phyloP scores from a whole-genome alignment of 2,888 invertebrate genomes.

The Temnothorax unifasciatus region DNA sequence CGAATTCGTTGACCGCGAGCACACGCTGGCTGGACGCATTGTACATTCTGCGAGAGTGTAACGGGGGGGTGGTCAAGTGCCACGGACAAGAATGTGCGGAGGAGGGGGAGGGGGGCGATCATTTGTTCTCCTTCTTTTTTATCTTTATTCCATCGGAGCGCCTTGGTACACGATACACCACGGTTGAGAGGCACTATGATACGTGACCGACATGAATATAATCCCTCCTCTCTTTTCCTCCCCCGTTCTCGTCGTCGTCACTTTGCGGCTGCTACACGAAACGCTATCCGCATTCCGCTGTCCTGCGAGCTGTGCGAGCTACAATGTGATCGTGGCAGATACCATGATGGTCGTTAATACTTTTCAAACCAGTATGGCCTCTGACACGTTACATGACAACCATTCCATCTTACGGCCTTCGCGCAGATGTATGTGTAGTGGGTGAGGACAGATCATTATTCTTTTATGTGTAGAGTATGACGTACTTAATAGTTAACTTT shows the following conservation, averaged over 20 bases:
- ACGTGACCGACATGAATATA: slow-evolving; percentile 79
- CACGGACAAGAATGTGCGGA: slow-evolving; percentile 36
- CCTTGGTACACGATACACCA: slow-evolving; percentile 72
- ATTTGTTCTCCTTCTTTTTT: slow-evolving; percentile 42
- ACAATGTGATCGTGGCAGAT: slow-evolving; percentile 54
- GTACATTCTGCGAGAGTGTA: slow-evolving; percentile 33
- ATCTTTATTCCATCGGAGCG: slow-evolving; percentile 53
- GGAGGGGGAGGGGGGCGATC: neutral
- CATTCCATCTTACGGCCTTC: slow-evolving; percentile 13
- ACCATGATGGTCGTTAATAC: slow-evolving; percentile 52
- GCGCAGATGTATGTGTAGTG: slow-evolving; percentile 4
- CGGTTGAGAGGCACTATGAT: slow-evolving; percentile 72
- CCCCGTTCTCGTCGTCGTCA: slow-evolving; percentile 20
- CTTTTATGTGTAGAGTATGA: slow-evolving; percentile 17
- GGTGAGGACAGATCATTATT: slow-evolving; percentile 37
- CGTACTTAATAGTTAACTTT: slow-evolving; percentile 24
- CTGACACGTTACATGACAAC: slow-evolving; percentile 48
- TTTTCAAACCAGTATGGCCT: slow-evolving; percentile 45
- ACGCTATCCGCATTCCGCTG: slow-evolving; percentile 49
- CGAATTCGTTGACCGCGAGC: slow-evolving; percentile 43
- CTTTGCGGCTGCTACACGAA: slow-evolving; percentile 51
- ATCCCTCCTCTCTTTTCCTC: slow-evolving; percentile 10
- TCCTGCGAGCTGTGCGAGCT: slow-evolving; percentile 35
- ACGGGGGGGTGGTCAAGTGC: slow-evolving; percentile 10
- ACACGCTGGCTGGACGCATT: slow-evolving; percentile 21